Percentiles rank a stretch among this genome's conserved stretches.
These are phyloP conservation scores for Trematomus loennbergii DNA, from an alignment of 2,113 vertebrate genomes.

Conservation along the genomic window DNA sequence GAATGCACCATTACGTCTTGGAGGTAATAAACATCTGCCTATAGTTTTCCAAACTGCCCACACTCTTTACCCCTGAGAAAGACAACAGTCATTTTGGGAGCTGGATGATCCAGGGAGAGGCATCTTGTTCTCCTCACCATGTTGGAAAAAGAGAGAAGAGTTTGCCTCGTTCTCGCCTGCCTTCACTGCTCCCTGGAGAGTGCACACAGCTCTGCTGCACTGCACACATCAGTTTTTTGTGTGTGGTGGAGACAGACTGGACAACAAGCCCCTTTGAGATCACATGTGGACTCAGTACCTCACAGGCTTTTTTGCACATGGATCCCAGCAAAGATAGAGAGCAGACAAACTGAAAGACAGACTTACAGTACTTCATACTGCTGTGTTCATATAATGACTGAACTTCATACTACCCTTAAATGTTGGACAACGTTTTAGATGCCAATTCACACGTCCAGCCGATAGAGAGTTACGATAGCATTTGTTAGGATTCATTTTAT, in stretches of 20 bases:
- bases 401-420: background rate
- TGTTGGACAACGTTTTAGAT: background rate
- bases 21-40: too few species aligned
- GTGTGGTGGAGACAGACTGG: conserved; percentile 24
- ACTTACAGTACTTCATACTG: background rate
- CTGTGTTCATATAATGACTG: background rate
- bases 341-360: background rate
- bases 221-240: conserved; percentile 27
- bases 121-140: background rate
- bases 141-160: conserved; percentile 3
- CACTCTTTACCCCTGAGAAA: background rate
- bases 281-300: conserved; percentile 32
- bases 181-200: conserved; percentile 31
- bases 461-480: background rate
- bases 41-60: too few species aligned
- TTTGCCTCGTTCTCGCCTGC: conserved; percentile 14
- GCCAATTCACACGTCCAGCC: background rate
- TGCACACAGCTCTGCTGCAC: conserved; percentile 10
- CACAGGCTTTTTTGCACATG: conserved; percentile 20
- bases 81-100: background rate
- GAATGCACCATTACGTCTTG: too few species aligned
- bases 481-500: background rate
- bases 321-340: conserved; percentile 7
- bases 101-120: background rate
- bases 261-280: conserved; percentile 15